Conservation (phyloP, 1,140 invertebrate species). For the Drosophila lacertosa region DNA sequence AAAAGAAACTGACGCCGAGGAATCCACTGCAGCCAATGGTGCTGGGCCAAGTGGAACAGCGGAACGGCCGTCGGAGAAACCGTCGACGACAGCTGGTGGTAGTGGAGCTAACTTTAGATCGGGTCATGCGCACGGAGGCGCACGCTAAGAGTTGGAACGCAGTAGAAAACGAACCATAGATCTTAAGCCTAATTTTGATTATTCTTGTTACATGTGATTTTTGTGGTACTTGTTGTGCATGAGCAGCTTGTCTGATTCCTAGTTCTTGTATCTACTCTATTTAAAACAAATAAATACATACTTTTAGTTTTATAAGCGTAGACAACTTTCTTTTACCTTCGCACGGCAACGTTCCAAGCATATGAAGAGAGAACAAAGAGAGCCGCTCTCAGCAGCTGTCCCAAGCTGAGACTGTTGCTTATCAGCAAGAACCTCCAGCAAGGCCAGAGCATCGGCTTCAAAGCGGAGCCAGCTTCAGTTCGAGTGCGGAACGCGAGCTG, state of each 20-base stretch:
- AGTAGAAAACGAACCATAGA: conserved; percentile 17
- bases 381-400: conserved; percentile 36
- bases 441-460: conserved; percentile 53
- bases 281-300: conserved; percentile 39
- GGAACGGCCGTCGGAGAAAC: background rate
- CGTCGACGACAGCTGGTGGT: conserved; percentile 5
- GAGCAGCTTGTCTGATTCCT: conserved; percentile 45
- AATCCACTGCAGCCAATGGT: conserved; percentile 4
- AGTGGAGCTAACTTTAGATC: conserved; percentile 48
- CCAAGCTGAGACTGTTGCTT: conserved; percentile 45
- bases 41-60: background rate
- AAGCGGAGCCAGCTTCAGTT: conserved; percentile 53
- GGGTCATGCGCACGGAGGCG: conserved; percentile 68
- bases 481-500: conserved; percentile 52
- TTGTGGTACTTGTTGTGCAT: conserved; percentile 55
- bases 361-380: conserved; percentile 35
- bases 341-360: background rate
- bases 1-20: conserved; percentile 31
- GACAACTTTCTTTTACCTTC: background rate
- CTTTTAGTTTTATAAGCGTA: conserved; percentile 26
- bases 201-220: conserved; percentile 64
- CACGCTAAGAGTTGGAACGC: conserved; percentile 41
- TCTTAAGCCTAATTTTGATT: conserved; percentile 43
- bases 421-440: conserved; percentile 65
- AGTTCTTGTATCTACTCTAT: conserved; percentile 49